phyloP scores from a whole-genome alignment of 1,140 invertebrate species.

The Thereuonema tuberculata region DNA sequence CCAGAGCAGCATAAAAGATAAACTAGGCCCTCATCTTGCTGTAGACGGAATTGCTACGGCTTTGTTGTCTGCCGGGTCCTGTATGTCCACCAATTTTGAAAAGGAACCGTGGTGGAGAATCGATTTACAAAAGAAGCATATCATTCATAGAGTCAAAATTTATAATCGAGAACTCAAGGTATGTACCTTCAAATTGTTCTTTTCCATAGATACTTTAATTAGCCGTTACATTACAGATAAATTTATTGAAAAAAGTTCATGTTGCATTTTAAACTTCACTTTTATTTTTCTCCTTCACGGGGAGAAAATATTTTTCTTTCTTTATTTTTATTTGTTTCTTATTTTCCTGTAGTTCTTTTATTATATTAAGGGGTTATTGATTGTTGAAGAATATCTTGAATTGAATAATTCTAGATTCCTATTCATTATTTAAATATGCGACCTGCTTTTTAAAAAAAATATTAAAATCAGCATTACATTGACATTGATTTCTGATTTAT shows the following conservation, averaged over 20 bases:
- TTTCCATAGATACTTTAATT: too few relatives aligned
- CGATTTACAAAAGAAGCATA: slow-evolving; percentile 20
- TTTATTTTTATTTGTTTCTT: too few relatives aligned
- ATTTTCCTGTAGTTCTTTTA: too few relatives aligned
- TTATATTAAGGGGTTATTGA: too few relatives aligned
- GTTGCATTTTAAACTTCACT: background rate
- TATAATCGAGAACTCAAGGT: slow-evolving; percentile 10
- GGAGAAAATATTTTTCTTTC: too few relatives aligned
- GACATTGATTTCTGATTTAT: too few relatives aligned
- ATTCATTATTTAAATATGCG: too few relatives aligned
- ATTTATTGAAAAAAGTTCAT: slow-evolving; percentile 1
- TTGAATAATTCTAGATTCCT: too few relatives aligned
- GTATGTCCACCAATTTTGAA: slow-evolving; percentile 20
- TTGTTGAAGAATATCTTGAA: too few relatives aligned
- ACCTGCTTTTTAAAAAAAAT: too few relatives aligned
- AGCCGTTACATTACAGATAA: too few relatives aligned
- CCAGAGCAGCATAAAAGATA: slow-evolving; percentile 17
- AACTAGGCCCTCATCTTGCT: slow-evolving; percentile 12
- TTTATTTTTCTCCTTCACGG: background rate
- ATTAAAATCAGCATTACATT: too few relatives aligned
- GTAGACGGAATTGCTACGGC: slow-evolving; percentile 16
- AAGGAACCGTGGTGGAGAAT: slow-evolving; percentile 24
- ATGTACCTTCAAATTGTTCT: background rate
- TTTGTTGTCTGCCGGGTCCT: background rate
- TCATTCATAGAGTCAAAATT: slow-evolving; percentile 20